Evolutionary conservation across 2,888 invertebrate genomes (phyloP), one percentile per base, ranked within the genome.

Genomic region (Marronus borbonicus): DNA sequence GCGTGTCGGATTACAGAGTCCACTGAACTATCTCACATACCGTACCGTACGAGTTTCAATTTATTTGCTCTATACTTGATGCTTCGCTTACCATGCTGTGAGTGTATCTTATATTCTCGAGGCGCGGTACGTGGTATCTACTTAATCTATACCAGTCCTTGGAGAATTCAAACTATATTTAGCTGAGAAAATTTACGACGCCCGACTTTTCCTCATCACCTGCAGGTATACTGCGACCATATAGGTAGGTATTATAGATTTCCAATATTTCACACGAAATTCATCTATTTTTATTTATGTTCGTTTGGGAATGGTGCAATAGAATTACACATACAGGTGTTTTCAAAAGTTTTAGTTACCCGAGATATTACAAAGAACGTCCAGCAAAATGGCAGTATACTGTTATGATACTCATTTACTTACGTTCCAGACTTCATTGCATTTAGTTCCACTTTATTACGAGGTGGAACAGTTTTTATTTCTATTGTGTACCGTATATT

Each of bases 141-240:
- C 36, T 64, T 31, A 64, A 64, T 64, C 64, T 39, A 58, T 58
- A 17, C 36, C 31, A 64, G 64, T 64, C 64, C 36, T 39, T 36
- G n/a, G 36, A 39, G 64, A 31, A 39, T n/a, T 60, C 28, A 60
- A 60, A 20, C 60, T 64, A 36, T 64, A 64, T 64, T 64, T 64
- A 39, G n/a, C 31, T n/a, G 36, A 17, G 60, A 64, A 64, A 64
- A 64, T 64, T 64, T 64, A 64, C 64, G 31, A 39, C 39, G 64
- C 64, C 8, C 31, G 64, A 58, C 17, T 58, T 58, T 58, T 58
- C 55, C 44, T 44, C 17, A 17, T 58, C 20, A 58, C 20, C 17
- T 17, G 55, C 20, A 58, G 55, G 55, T 58, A 58, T 58, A 17
- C 20, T 20, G 17, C 55, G 17, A 58, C n/a, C 52, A n/a, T 52